Conservation (phyloP, 1,140 invertebrate species). For the Oryzaephilus surinamensis region DNA sequence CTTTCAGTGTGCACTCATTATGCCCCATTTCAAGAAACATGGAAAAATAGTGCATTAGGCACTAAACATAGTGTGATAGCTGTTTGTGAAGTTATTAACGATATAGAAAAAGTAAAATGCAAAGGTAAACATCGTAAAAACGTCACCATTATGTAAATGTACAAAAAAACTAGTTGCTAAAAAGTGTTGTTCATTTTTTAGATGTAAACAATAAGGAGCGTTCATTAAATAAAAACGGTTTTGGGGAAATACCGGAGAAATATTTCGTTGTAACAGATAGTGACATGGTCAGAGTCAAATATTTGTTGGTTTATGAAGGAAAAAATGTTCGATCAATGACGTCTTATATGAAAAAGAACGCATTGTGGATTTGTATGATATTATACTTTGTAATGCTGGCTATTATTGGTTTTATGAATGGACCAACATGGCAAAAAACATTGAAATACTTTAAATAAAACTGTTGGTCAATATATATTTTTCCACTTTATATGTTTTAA, state of each 20-base stretch:
- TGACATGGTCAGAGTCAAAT: constrained; percentile 63
- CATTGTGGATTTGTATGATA: constrained; percentile 1
- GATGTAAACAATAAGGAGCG: constrained; percentile 30
- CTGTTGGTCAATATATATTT: too few species aligned
- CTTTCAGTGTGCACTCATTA: constrained; percentile 56
- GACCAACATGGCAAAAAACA: too few species aligned
- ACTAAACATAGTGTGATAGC: constrained; percentile 63
- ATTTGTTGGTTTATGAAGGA: constrained; percentile 64
- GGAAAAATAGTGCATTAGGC: constrained; percentile 63
- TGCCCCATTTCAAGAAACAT: constrained; percentile 57
- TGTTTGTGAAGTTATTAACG: constrained; percentile 66
- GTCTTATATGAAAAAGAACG: constrained; percentile 1
- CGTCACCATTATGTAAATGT: constrained; percentile 5
- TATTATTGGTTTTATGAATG: constrained; percentile 2
- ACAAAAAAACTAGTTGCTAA: too few species aligned
- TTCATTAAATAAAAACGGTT: constrained; percentile 36
- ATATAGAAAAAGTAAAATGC: constrained; percentile 48
- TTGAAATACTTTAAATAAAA: too few species aligned
- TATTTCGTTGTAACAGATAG: constrained; percentile 67
- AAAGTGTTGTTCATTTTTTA: constrained; percentile 14
- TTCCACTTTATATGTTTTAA: too few species aligned
- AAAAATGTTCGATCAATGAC: constrained; percentile 21
- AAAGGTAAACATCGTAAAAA: constrained; percentile 17
- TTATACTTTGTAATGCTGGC: constrained; percentile 5
- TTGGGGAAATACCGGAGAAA: constrained; percentile 52